Base-by-base conservation (phyloP, 2,113 vertebrate species). In the Hyperoodon ampullatus region DNA sequence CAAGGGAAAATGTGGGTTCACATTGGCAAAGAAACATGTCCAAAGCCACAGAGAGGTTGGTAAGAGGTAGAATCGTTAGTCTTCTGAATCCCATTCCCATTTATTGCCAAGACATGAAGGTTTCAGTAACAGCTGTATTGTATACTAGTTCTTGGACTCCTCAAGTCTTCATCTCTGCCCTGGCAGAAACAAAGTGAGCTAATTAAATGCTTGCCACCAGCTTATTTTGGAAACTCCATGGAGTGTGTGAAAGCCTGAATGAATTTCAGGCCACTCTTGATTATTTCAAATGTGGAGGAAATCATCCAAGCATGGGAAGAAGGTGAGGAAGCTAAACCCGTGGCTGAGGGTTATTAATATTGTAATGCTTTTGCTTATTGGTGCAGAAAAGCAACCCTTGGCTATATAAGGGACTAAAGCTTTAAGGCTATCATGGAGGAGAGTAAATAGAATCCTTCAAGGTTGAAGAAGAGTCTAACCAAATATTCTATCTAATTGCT, bases 381-480 rank as follows among this genome's bases (percentile, higher is more conserved):
- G 63, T 33, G 95, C 96, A 97, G 91, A 97, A 98, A 98, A 98
- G 92, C 35, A 93, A 94, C 95, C 96, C 74, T 97, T 93, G 44
- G 61, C 94, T 97, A 47, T 92, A 96, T 85, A 97, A 98, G 89
- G 97, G 93, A 70, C 90, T 50, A 81, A 97, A 94, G 86, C 94
- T 93, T 96, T 95, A 97, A 97, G 94, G 95, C 72, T 97, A 19
- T 93, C 96, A 90, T 81, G 96, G 92, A 98, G 95, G 60, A 97
- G 72, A 98, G 95, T 80, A 98, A 98, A 97, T 92, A 98, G 82
- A 94, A 98, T 97, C 97, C 95, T 97, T 98, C 96, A 98, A 96
- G 93, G 88, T 96, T 97, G 98, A 98, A 97, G 96, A 98, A 98
- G 96, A 98, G 89, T 96, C 96, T 82, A 97, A 98, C 98, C 93